A percentile compares a stretch with the other conserved stretches of the same genome.
phyloP scores from a whole-genome alignment of 2,888 invertebrate genomes.

The Pristionchus entomophagus region DNA sequence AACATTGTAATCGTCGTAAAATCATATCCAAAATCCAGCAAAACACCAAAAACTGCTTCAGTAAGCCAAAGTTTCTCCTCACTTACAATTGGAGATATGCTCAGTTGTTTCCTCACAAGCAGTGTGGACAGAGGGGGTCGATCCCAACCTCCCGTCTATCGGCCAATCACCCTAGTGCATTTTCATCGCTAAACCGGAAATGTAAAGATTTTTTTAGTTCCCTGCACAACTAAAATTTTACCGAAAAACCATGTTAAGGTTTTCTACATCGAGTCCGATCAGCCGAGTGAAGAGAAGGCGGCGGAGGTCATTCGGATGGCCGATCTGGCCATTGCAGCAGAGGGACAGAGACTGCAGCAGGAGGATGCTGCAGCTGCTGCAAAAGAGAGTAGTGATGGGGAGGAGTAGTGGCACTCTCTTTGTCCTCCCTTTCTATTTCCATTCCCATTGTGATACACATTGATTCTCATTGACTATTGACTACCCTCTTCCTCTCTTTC shows the following conservation, averaged over 20 bases:
- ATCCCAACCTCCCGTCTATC: too few relatives aligned
- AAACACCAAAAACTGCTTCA: too few relatives aligned
- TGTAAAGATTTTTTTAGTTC: too few relatives aligned
- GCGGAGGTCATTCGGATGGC: conserved; percentile 30
- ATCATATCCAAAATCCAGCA: too few relatives aligned
- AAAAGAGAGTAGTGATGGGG: not conserved
- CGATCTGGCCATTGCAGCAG: conserved; percentile 39
- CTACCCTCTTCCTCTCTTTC: not conserved
- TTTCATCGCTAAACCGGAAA: too few relatives aligned
- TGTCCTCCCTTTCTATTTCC: not conserved
- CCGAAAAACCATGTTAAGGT: not conserved
- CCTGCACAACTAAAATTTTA: too few relatives aligned
- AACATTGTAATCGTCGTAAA: too few relatives aligned
- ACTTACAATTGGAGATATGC: too few relatives aligned
- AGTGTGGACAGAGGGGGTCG: too few relatives aligned
- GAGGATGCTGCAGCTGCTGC: conserved; percentile 27
- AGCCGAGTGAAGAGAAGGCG: conserved; percentile 28
- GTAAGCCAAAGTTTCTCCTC: too few relatives aligned
- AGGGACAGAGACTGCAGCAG: conserved; percentile 39
- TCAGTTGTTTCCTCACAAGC: too few relatives aligned
- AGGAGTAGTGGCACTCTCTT: not conserved
- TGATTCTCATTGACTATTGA: not conserved
- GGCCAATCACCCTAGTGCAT: too few relatives aligned
- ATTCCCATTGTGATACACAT: not conserved
- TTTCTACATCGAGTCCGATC: conserved; percentile 15